These are phyloP conservation scores for Ormyrus pomaceus DNA, from an alignment of 2,888 invertebrate species.

Conservation along the genomic window DNA sequence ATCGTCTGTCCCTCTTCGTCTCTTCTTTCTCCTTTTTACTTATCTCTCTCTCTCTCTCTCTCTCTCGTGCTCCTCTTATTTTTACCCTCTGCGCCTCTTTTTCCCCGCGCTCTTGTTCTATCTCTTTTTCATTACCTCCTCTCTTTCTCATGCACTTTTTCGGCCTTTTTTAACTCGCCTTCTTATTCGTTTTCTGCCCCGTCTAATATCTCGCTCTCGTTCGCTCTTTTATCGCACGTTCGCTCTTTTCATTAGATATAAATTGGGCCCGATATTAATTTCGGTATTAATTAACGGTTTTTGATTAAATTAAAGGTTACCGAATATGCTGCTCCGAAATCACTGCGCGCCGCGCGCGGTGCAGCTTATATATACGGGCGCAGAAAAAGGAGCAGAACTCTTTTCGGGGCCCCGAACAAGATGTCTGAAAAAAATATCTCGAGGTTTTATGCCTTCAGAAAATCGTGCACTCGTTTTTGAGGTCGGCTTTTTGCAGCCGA, in stretches of 20 bases:
- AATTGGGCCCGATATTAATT: conserved; percentile 40
- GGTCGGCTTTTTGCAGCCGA: conserved; percentile 2
- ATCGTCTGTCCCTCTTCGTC: conserved; percentile 52
- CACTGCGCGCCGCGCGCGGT: not conserved
- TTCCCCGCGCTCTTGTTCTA: conserved; percentile 50
- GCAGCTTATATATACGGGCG: not conserved
- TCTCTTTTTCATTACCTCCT: conserved; percentile 49
- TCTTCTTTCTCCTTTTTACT: conserved; percentile 51
- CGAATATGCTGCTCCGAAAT: not conserved
- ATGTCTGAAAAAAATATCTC: not conserved
- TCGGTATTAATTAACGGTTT: conserved; percentile 36
- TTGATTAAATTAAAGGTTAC: conserved; percentile 27
- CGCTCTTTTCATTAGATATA: conserved; percentile 30
- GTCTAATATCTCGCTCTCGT: not conserved
- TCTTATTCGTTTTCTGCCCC: conserved; percentile 28
- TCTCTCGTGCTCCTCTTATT: conserved; percentile 35
- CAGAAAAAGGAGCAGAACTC: not conserved
- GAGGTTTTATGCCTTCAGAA: not conserved
- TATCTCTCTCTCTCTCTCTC: conserved; percentile 32
- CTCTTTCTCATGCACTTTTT: conserved; percentile 38
- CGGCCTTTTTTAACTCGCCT: conserved; percentile 29
- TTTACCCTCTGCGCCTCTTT: conserved; percentile 52
- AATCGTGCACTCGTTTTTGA: conserved; percentile 16
- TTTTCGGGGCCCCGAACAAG: not conserved
- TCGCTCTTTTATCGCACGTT: conserved; percentile 40